Evolutionary conservation across 2,797 vertebrate species (phyloP), one percentile per base, ranked within the genome.

Genomic region (Rhyacichthys aspro): DNA sequence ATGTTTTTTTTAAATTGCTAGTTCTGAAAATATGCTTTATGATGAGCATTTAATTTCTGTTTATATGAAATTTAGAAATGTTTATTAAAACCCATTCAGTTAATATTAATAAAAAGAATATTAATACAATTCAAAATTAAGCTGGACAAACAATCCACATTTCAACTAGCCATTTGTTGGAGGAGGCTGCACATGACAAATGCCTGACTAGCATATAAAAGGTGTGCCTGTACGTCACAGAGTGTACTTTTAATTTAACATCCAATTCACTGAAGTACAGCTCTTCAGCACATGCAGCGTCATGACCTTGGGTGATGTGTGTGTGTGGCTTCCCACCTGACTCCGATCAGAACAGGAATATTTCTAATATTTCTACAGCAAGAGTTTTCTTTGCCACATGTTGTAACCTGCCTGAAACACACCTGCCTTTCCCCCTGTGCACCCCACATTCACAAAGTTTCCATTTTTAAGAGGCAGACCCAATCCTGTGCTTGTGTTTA

Each of bases 231-330:
- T 1, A n/a, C 46, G 33, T n/a, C 15, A 48, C 46, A 33, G 9
- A 9, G 23, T 10, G 28, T 48, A 4, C 15, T 34, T 11, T 11
- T 15, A 3, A 12, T n/a, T 12, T n/a, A 41, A 28, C 23, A 28
- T 14, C 39, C 10, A 34, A 10, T 36, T 34, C 3, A 33, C 8
- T 49, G n/a, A 61, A 56, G 67, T 63, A 28, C 7, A 71, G 75
- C 73, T 67, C 44, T 74, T 60, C 48, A 65, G 15, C 39, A 33
- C 75, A 18, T 79, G 73, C 67, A 70, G 43, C 0, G 67, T 70
- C 76, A 77, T 65, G 76, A 55, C 43, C 57, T 28, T 57, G 55
- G 43, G 70, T 67, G 74, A 5, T 57, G 67, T 78, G 76, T 70
- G 60, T 15, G 1, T n/a, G 48, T 62, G 17, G 2, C 55, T 65